Evolutionary conservation across 1,140 invertebrate genomes (phyloP), one percentile per base, ranked within the genome.

Genomic region (Drosophila neocordata): DNA sequence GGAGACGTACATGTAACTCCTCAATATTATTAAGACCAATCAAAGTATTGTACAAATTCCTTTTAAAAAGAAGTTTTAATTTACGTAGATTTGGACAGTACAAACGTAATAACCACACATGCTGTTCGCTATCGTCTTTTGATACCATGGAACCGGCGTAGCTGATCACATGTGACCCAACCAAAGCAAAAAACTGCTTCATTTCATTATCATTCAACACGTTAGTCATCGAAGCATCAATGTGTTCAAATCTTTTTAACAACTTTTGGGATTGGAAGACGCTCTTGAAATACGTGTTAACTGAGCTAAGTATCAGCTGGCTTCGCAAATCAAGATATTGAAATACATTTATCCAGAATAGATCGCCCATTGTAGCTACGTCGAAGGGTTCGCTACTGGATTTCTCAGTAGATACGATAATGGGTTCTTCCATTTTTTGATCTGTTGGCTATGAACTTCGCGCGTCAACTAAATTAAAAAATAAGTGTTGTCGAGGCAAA

Each of bases 131-230:
- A 4, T 41, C 24, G 0, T 15, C 2, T 0, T 22, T 18, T 6
- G 22, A 13, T 9, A 38, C 37, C 57, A 69, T 35, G 13, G 48
- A 4, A n/a, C 62, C 38, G 20, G 73, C 24, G 79, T 79, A 79
- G 18, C 65, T 74, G n/a, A 52, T 11, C 6, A 79, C 44, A 7
- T 9, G 18, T 20, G 8, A 9, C 1, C 57, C 18, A 4, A 78
- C 37, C 4, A 48, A 0, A 5, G 53, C 31, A 22, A 79, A 35
- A 12, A 79, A 18, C 8, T 59, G 15, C 0, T 51, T 9, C 41
- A 79, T 5, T 31, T 66, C 41, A 1, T 2, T n/a, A 11, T 64
- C 44, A 7, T 27, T 24, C 1, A 79, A 12, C 2, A 11, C 12
- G 1, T 8, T 7, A 5, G 63, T 59, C 8, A 61, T 13, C 1